phyloP scores from a whole-genome alignment of 1,140 invertebrate genomes.

The Pogonognathellus flavescens region DNA sequence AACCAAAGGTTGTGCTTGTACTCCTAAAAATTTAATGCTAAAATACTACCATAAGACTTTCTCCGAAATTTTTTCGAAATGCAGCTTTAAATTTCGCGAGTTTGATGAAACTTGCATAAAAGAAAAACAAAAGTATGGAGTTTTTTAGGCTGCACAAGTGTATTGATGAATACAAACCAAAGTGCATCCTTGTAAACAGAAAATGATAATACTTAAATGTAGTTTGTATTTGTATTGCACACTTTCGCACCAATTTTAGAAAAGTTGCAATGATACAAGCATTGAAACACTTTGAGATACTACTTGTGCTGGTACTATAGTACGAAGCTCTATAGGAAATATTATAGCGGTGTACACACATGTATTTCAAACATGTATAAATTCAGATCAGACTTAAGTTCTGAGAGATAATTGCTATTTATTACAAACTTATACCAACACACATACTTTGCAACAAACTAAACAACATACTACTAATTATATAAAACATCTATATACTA shows the following conservation, averaged over 20 bases:
- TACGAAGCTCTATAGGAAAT: neutral
- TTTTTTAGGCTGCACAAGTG: neutral
- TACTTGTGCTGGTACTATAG: too few species aligned
- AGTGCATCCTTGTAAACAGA: neutral
- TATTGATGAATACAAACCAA: neutral
- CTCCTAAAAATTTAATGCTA: neutral
- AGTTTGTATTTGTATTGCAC: constrained; percentile 23
- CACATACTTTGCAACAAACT: neutral
- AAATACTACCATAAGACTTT: neutral
- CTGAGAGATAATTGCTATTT: neutral
- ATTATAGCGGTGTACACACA: neutral
- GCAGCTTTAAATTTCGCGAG: constrained; percentile 11
- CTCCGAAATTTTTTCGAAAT: constrained; percentile 2
- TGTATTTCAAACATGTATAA: too few species aligned
- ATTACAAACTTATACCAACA: neutral
- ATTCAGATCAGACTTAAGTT: neutral
- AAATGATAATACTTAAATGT: neutral
- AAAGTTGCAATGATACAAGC: neutral
- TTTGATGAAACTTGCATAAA: neutral
- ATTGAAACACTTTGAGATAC: too few species aligned
- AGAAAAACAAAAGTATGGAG: neutral
- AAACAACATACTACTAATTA: neutral
- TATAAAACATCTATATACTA: neutral
- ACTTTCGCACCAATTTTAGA: constrained; percentile 27
- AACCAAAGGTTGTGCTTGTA: constrained; percentile 40